Percentiles rank a stretch among this genome's conserved stretches.
phyloP scores from a whole-genome alignment of 2,797 vertebrate genomes.

The Poeciliopsis gracilis region DNA sequence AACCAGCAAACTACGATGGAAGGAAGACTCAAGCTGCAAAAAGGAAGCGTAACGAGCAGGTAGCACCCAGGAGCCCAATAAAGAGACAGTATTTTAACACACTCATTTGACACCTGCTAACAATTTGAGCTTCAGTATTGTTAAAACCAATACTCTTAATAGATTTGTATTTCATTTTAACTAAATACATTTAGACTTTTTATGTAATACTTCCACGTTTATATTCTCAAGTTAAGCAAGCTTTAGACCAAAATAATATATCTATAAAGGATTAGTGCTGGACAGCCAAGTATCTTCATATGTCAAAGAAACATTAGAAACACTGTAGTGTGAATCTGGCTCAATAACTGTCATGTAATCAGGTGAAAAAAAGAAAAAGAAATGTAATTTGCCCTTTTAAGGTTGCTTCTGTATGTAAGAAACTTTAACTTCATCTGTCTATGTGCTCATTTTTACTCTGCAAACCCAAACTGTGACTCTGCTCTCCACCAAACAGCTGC shows the following conservation, averaged over 20 bases:
- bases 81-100: not conserved
- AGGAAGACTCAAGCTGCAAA: not conserved
- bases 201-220: not conserved
- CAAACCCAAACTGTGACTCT: too few species aligned
- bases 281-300: not conserved
- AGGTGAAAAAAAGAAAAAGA: too few species aligned
- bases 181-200: not conserved
- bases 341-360: too few species aligned
- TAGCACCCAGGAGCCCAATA: not conserved
- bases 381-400: too few species aligned
- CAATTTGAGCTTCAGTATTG: not conserved
- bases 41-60: not conserved
- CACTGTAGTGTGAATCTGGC: not conserved
- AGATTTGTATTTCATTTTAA: not conserved
- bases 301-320: not conserved
- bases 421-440: too few species aligned
- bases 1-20: rapidly evolving
- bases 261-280: too few species aligned
- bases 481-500: too few species aligned
- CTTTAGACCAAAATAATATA: not conserved
- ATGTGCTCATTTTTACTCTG: too few species aligned
- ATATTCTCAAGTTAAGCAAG: not conserved
- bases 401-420: too few species aligned
- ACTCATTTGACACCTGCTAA: not conserved
- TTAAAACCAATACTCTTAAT: not conserved